These are phyloP conservation scores for Bolinopsis microptera DNA, from an alignment of 37 sponge, comb jelly and placozoan genomes.

Conservation along the genomic window DNA sequence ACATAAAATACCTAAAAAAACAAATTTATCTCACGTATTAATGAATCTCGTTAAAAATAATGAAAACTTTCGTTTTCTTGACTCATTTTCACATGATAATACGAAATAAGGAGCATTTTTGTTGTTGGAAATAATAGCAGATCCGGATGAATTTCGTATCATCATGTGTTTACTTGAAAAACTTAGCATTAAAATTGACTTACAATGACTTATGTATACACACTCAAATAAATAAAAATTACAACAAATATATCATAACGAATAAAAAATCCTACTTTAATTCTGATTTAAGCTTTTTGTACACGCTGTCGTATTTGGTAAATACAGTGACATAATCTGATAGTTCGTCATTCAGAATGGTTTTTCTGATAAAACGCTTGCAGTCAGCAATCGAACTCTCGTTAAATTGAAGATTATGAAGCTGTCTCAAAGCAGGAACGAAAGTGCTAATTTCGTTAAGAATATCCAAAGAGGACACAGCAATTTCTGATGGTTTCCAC, in stretches of 20 bases:
- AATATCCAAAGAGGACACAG: slow-evolving; percentile 39
- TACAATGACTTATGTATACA: neutral
- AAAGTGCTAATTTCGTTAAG: slow-evolving; percentile 25
- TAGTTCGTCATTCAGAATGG: slow-evolving; percentile 17
- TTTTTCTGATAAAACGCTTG: neutral
- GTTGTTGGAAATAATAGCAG: too few relatives aligned
- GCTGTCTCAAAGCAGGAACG: neutral
- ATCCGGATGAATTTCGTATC: neutral
- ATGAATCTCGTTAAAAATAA: neutral
- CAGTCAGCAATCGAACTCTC: slow-evolving; percentile 6
- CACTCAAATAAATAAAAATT: neutral
- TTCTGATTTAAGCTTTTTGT: neutral
- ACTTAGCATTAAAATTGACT: neutral
- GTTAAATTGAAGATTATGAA: neutral
- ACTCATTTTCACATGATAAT: neutral
- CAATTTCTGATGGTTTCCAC: slow-evolving; percentile 32
- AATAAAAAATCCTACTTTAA: neutral
- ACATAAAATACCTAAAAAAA: neutral
- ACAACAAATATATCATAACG: neutral
- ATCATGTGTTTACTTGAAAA: neutral
- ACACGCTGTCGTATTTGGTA: slow-evolving; percentile 21
- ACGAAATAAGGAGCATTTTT: too few relatives aligned
- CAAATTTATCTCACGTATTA: neutral
- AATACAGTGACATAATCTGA: slow-evolving; percentile 31
- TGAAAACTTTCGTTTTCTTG: neutral